Percentiles rank a stretch among this genome's conserved stretches.
Conservation (phyloP, 1,140 invertebrate genomes). For the Dysdera silvatica region DNA sequence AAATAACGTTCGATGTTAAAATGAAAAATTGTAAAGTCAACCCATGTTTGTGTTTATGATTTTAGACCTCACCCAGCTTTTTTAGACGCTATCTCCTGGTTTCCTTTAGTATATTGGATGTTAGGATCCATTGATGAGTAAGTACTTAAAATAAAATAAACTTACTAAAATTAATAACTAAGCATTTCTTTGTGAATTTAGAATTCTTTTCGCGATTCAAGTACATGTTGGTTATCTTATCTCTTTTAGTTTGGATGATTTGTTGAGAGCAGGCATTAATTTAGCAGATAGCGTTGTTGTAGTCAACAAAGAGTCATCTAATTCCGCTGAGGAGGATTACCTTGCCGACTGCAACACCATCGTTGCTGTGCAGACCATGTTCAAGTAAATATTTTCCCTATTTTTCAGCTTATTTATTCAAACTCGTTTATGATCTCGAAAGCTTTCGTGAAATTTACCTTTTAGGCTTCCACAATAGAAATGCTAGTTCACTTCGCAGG, state of each 20-base stretch:
- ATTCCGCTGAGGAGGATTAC: slow-evolving; percentile 90
- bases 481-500: no score
- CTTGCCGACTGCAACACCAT: slow-evolving; percentile 96
- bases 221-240: neutral
- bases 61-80: slow-evolving; percentile 79
- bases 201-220: neutral
- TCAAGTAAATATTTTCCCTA: slow-evolving; percentile 91
- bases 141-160: no score
- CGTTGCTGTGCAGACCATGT: slow-evolving; percentile 96
- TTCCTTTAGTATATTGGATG: slow-evolving; percentile 96
- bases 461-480: no score
- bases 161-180: neutral
- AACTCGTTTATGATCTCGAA: no score
- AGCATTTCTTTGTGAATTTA: neutral
- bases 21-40: neutral
- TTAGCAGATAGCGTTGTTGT: slow-evolving; percentile 94
- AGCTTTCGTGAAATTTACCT: no score
- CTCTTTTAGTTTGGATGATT: slow-evolving; percentile 72
- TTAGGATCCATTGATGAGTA: slow-evolving; percentile 89
- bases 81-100: slow-evolving; percentile 90
- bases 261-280: slow-evolving; percentile 87
- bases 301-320: slow-evolving; percentile 92
- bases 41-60: neutral
- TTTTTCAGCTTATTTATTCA: no score
- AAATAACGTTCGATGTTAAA: neutral